These are phyloP conservation scores for Riparia riparia DNA, from an alignment of 2,113 vertebrate genomes.

Conservation along the genomic window DNA sequence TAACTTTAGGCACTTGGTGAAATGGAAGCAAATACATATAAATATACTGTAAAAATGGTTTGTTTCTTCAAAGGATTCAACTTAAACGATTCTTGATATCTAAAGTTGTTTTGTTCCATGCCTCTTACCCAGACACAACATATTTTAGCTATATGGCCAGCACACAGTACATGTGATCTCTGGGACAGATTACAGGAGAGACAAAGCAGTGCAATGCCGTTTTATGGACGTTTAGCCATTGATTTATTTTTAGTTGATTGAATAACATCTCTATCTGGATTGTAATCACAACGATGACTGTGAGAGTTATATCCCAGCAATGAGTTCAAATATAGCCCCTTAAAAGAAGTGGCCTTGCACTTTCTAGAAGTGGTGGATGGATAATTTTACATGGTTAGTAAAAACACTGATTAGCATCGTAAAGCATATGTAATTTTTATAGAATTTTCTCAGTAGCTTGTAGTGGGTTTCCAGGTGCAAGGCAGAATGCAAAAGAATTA, in stretches of 20 bases:
- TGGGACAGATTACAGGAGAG: neutral
- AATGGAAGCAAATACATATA: neutral
- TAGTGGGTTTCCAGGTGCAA: constrained; percentile 17
- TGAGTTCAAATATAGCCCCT: neutral
- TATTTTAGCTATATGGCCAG: neutral
- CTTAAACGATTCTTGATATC: neutral
- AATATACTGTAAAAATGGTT: neutral
- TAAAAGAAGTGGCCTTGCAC: neutral
- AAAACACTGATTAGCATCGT: neutral
- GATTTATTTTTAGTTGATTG: constrained; percentile 20
- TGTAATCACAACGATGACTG: neutral
- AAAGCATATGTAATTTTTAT: neutral
- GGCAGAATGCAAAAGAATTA: constrained; percentile 3
- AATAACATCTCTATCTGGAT: neutral
- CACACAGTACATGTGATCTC: neutral
- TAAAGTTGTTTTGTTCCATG: neutral
- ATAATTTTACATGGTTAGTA: neutral
- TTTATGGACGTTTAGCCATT: neutral
- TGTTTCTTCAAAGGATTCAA: neutral
- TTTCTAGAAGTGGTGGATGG: constrained; percentile 6
- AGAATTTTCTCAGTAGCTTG: neutral
- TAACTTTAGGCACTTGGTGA: neutral
- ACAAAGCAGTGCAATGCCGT: neutral
- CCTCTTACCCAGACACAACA: neutral
- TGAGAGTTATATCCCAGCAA: neutral